phyloP scores from a whole-genome alignment of 2,797 vertebrate species.

The Acrocephalus scirpaceus region DNA sequence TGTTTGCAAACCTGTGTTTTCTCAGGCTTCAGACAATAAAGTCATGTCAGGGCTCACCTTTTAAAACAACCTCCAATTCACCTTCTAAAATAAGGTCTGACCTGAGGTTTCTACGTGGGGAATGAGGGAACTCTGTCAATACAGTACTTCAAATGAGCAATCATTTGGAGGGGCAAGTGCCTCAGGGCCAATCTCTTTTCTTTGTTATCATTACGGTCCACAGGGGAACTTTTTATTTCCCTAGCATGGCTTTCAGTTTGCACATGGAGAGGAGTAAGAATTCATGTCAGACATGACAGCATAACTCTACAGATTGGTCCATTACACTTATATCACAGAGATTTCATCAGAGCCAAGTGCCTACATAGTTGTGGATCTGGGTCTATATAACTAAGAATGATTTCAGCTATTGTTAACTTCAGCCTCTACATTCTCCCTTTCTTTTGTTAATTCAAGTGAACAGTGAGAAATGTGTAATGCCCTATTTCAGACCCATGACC shows the following conservation, averaged over 20 bases:
- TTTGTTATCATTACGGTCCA: background rate
- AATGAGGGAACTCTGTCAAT: background rate
- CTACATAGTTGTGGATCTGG: background rate
- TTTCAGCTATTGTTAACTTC: background rate
- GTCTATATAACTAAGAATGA: background rate
- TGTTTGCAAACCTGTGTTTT: background rate
- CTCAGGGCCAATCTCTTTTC: background rate
- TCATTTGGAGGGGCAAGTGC: background rate
- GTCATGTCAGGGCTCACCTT: background rate
- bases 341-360: background rate
- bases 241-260: background rate
- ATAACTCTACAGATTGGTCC: background rate
- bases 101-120: background rate
- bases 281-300: background rate
- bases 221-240: background rate
- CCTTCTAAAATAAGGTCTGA: background rate
- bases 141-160: background rate
- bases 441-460: background rate
- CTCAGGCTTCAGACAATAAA: background rate
- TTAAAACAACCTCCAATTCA: background rate
- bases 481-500: background rate
- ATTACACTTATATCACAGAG: background rate
- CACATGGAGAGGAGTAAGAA: background rate
- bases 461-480: background rate
- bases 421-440: background rate